A percentile compares a stretch with the other conserved stretches of the same genome.
Conservation (phyloP, 2,797 vertebrate genomes). For the Rousettus madagascariensis region DNA sequence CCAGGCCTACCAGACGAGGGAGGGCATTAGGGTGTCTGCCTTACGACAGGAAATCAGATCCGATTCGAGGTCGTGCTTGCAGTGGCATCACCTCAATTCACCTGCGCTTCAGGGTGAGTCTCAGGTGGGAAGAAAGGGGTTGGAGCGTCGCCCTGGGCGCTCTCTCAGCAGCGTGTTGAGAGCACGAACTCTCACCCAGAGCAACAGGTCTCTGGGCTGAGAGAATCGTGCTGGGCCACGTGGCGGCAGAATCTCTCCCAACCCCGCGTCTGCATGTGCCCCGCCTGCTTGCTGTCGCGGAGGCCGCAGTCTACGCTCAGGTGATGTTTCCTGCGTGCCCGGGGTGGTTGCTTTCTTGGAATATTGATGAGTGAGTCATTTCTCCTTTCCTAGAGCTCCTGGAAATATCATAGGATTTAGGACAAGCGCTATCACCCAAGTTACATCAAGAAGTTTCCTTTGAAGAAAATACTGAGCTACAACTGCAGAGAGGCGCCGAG, state of each 20-base stretch:
- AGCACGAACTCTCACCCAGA: not conserved
- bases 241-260: not conserved
- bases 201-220: fast-evolving
- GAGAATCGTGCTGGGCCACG: not conserved
- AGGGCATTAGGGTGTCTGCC: not conserved
- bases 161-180: not conserved
- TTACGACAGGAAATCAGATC: not conserved
- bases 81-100: fast-evolving
- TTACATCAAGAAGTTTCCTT: not conserved
- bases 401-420: conserved; percentile 27
- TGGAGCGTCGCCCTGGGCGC: not conserved
- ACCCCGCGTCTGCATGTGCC: fast-evolving
- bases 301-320: not conserved
- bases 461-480: not conserved
- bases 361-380: conserved; percentile 57
- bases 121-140: not conserved
- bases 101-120: not conserved
- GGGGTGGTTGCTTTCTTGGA: conserved; percentile 40
- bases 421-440: not conserved
- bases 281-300: not conserved
- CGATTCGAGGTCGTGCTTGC: not conserved
- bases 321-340: not conserved
- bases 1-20: not conserved
- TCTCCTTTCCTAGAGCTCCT: conserved; percentile 35
- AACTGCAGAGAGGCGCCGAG: not conserved